Evolutionary conservation across 2,888 invertebrate species (phyloP).

Genomic region (Drosophila longiperda): DNA sequence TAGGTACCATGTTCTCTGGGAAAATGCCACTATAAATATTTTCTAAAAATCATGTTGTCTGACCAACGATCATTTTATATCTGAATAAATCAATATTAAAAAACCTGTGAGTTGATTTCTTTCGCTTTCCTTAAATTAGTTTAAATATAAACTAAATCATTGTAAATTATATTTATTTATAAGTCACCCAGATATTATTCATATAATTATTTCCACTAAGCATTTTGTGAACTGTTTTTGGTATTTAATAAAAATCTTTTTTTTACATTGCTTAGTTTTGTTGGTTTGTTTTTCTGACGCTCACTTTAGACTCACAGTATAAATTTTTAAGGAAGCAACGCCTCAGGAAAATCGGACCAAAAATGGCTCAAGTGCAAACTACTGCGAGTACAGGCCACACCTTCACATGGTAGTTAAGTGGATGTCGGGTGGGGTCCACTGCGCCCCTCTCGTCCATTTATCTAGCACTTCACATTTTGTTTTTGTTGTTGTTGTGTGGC

Average conservation of each 20-base stretch:
- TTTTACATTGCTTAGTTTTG: not conserved
- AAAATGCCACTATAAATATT: conserved; percentile 39
- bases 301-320: conserved; percentile 2
- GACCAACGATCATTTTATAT: not conserved
- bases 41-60: conserved; percentile 43
- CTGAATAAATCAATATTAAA: not conserved
- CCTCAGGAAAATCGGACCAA: conserved; percentile 23
- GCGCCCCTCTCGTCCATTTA: conserved; percentile 55
- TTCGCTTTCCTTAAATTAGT: not conserved
- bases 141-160: not conserved
- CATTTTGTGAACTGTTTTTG: not conserved
- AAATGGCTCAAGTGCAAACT: conserved; percentile 30
- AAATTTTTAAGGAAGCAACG: conserved; percentile 20
- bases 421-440: not conserved
- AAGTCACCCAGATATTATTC: not conserved
- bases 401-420: conserved; percentile 34
- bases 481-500: conserved; percentile 41
- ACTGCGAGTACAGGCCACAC: conserved; percentile 10
- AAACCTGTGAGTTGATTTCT: not conserved
- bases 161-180: not conserved
- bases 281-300: not conserved
- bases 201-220: no score
- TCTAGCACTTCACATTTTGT: conserved; percentile 60
- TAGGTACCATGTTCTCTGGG: conserved; percentile 60
- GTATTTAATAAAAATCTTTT: not conserved